Conservation (phyloP, 2,888 invertebrate species). For the Orthosia gracilis region DNA sequence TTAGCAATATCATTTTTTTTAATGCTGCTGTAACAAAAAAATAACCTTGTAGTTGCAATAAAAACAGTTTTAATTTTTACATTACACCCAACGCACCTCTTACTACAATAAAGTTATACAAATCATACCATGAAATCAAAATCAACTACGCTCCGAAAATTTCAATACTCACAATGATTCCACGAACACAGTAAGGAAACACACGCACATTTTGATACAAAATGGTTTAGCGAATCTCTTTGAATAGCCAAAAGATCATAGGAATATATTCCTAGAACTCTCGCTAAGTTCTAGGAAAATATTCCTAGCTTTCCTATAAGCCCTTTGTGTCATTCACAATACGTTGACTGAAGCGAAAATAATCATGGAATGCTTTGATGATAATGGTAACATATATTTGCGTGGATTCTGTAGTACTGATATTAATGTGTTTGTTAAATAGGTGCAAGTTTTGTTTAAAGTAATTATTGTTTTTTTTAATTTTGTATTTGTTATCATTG, state of each 20-base stretch:
- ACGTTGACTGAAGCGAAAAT: constrained; percentile 28
- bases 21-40: no score
- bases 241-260: constrained; percentile 56
- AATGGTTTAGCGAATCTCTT: constrained; percentile 58
- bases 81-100: background rate
- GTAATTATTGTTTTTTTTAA: background rate
- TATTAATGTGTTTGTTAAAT: constrained; percentile 15
- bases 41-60: no score
- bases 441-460: constrained; percentile 4
- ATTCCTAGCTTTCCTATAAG: constrained; percentile 30
- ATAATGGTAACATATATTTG: constrained; percentile 18
- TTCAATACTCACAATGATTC: constrained; percentile 57
- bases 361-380: constrained; percentile 45
- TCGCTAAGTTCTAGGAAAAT: constrained; percentile 21
- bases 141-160: constrained; percentile 43
- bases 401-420: constrained; percentile 14
- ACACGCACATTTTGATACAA: constrained; percentile 62
- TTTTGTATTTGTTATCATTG: background rate
- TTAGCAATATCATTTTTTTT: no score
- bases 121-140: constrained; percentile 30
- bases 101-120: background rate
- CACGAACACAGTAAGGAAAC: constrained; percentile 65
- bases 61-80: background rate
- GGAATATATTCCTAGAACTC: constrained; percentile 62
- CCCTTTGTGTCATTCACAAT: constrained; percentile 58